Evolutionary conservation across 2,113 vertebrate species (phyloP), one percentile per base, ranked within the genome.

Genomic region (Thymallus thymallus): DNA sequence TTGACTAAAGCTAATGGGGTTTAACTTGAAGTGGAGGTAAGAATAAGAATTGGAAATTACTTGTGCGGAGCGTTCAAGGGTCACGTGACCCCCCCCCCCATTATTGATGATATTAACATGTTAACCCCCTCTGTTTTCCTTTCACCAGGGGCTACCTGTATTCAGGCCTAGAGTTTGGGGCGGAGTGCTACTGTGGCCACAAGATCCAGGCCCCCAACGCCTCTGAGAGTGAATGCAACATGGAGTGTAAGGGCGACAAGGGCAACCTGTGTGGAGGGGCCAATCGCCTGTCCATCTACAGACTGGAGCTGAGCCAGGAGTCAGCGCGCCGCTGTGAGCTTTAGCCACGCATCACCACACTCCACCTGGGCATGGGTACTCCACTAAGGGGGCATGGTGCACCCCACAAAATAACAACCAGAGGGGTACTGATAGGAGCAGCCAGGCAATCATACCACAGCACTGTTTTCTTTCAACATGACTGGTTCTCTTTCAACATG

Each of bases 161-260:
- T 0, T 96, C 97, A 0, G 98, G 98, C 61, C 91, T 99, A 91
- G 98, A 99, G 88, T 99, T 99, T 0, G 98, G 97, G 0, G 97
- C 97, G 0, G 98, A 99, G 85, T 99, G 98, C 84, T 99, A 96
- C 93, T 99, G 98, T 0, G 96, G 98, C 32, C 97, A 99, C 92
- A 98, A 95, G 90, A 94, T 99, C 86, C 96, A 98, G 90, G 94
- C 94, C 0, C 12, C 85, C 0, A 98, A 98, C 0, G 89, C 89
- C 80, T 96, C 95, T 0, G 95, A 98, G 41, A 84, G 90, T 0
- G 94, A 98, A 77, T 99, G 97, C 84, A 95, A 93, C 88, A 99
- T 99, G 97, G 93, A 92, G 6, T 99, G 98, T 82, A 99, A 98
- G 80, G 98, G 98, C 0, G 97, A 99, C 83, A 88, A 91, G 75